These are phyloP conservation scores for Chionomys nivalis DNA, from an alignment of 2,113 vertebrate genomes.

Conservation along the genomic window DNA sequence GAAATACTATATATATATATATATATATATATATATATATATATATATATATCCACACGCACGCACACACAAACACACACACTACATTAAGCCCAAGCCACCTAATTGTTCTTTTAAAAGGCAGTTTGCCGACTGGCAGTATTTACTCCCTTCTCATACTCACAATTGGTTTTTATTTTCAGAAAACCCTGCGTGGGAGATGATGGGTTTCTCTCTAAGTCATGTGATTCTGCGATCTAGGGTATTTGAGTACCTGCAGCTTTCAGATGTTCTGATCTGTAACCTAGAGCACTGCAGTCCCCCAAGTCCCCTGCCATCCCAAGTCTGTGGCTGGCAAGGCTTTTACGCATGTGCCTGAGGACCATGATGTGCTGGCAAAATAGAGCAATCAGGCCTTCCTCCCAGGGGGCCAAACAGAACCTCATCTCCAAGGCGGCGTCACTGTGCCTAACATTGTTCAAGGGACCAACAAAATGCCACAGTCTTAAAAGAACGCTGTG, in stretches of 20 bases:
- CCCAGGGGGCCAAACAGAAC: not conserved
- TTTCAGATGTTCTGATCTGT: not conserved
- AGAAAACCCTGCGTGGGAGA: slow-evolving; percentile 17
- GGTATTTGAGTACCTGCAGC: not conserved
- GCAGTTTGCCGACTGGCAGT: not conserved
- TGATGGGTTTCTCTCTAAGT: not conserved
- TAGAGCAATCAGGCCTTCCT: not conserved
- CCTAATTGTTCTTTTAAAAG: not conserved
- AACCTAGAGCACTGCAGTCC: not conserved
- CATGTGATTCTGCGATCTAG: not conserved
- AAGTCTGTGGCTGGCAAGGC: not conserved
- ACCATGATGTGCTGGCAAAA: not conserved
- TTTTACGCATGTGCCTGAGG: not conserved
- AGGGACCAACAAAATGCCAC: not conserved
- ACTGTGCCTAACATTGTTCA: not conserved
- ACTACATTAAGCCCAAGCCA: not conserved
- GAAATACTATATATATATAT: not conserved
- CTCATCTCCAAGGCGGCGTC: not conserved
- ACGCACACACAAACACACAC: not conserved
- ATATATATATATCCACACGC: not conserved
- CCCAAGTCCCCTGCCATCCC: rapidly evolving
- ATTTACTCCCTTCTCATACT: not conserved
- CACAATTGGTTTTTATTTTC: not conserved
- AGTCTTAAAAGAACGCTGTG: not conserved
- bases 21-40: rapidly evolving